phyloP scores from a whole-genome alignment of 2,888 invertebrate species.

The Anarsia innoxiella region DNA sequence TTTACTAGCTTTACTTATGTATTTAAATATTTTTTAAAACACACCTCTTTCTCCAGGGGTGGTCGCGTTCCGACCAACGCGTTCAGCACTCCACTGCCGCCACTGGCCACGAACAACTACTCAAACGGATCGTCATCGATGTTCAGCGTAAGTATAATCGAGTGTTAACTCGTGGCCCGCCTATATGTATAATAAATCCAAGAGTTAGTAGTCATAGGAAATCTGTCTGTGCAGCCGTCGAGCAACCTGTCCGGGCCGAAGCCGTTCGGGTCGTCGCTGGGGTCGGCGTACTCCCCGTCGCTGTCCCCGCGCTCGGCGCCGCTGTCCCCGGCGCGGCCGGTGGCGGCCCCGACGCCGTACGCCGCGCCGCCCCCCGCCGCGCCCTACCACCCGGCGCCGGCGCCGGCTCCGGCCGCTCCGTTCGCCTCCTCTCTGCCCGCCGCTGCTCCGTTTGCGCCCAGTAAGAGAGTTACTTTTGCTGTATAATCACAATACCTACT shows the following conservation, averaged over 20 bases:
- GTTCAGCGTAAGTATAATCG: constrained; percentile 78
- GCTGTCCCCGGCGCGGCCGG: constrained; percentile 65
- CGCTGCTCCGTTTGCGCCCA: constrained; percentile 43
- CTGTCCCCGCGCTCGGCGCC: constrained; percentile 69
- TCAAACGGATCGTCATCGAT: constrained; percentile 77
- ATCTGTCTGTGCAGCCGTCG: constrained; percentile 45
- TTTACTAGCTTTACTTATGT: no score
- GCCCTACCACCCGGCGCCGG: constrained; percentile 22
- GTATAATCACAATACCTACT: no score
- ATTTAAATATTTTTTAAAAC: not conserved
- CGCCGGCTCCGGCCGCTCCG: constrained; percentile 27
- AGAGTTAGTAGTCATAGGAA: not conserved
- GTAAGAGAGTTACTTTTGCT: constrained; percentile 73
- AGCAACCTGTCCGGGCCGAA: constrained; percentile 75
- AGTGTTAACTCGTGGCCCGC: not conserved
- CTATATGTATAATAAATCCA: not conserved
- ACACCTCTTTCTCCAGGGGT: constrained; percentile 56
- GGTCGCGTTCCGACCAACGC: constrained; percentile 82
- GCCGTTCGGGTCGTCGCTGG: constrained; percentile 77
- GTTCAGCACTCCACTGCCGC: constrained; percentile 83
- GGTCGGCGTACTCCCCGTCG: constrained; percentile 69
- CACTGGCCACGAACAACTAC: constrained; percentile 77
- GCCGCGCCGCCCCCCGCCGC: constrained; percentile 25
- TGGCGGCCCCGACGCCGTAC: constrained; percentile 25
- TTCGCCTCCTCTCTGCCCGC: constrained; percentile 14